phyloP scores from a whole-genome alignment of 2,888 invertebrate genomes.

The Halictus quadricinctus region DNA sequence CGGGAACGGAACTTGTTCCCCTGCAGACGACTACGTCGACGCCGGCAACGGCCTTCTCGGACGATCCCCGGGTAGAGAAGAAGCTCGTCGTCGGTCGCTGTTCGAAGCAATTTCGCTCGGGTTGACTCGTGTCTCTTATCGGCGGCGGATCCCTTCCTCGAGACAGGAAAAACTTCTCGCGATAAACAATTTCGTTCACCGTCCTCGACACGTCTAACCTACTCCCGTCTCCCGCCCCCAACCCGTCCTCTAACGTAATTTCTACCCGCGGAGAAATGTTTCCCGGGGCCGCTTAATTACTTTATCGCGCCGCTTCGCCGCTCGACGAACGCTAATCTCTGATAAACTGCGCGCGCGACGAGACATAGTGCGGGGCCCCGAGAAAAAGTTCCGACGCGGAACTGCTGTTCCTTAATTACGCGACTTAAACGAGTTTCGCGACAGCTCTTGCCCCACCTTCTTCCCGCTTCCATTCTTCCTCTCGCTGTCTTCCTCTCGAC shows the following conservation, averaged over 20 bases:
- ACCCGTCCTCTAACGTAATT: constrained; percentile 30
- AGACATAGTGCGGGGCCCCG: constrained; percentile 6
- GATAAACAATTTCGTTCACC: constrained; percentile 57
- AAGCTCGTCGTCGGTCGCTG: constrained; percentile 6
- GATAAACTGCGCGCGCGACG: constrained; percentile 32
- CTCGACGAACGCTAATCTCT: constrained; percentile 33
- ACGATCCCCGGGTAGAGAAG: constrained; percentile 16
- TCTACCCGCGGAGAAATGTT: constrained; percentile 40
- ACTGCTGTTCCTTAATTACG: constrained; percentile 38
- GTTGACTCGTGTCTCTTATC: constrained; percentile 11
- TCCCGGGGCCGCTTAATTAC: constrained; percentile 51
- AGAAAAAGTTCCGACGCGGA: constrained; percentile 27
- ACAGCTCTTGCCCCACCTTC: neutral
- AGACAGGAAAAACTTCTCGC: neutral
- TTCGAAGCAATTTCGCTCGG: constrained; percentile 16
- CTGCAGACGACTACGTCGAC: constrained; percentile 2
- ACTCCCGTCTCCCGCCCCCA: neutral
- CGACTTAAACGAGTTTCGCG: constrained; percentile 51
- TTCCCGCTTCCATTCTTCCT: neutral
- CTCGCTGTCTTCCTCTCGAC: neutral
- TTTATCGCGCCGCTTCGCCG: constrained; percentile 35
- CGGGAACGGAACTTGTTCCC: constrained; percentile 36
- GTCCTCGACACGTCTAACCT: neutral
- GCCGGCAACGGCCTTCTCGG: neutral
- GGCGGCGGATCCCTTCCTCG: neutral